These are phyloP conservation scores for Mionectes olivaceus DNA, from an alignment of 2,797 vertebrate species.

Conservation along the genomic window DNA sequence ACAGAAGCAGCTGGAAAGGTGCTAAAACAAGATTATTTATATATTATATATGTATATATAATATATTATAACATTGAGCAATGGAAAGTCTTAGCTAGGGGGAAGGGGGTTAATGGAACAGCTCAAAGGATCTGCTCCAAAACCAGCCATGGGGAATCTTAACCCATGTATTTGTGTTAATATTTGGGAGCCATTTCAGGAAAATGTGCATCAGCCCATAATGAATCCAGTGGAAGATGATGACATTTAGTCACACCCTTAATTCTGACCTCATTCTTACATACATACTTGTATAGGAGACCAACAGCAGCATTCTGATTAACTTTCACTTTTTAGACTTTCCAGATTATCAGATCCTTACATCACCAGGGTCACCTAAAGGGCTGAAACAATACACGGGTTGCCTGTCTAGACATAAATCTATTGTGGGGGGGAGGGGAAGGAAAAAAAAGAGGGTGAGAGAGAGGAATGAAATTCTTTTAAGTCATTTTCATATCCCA, in stretches of 20 bases:
- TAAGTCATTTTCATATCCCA: background rate
- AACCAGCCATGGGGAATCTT: background rate
- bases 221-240: background rate
- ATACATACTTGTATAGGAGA: background rate
- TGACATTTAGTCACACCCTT: background rate
- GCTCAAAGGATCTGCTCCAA: background rate
- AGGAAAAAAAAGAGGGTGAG: accelerated
- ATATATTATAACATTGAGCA: background rate
- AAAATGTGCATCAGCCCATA: background rate
- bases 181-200: background rate
- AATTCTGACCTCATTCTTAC: background rate
- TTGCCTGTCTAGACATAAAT: background rate
- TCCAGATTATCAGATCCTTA: background rate
- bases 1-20: background rate
- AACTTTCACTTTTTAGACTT: background rate
- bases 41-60: too few species aligned
- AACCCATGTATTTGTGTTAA: background rate
- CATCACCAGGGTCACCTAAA: background rate
- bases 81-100: background rate
- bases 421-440: background rate
- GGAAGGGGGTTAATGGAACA: background rate
- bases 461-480: background rate
- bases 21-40: too few species aligned
- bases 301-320: background rate
- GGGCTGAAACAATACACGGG: background rate